phyloP scores from a whole-genome alignment of 2,113 vertebrate genomes.

The Casuarius casuarius region DNA sequence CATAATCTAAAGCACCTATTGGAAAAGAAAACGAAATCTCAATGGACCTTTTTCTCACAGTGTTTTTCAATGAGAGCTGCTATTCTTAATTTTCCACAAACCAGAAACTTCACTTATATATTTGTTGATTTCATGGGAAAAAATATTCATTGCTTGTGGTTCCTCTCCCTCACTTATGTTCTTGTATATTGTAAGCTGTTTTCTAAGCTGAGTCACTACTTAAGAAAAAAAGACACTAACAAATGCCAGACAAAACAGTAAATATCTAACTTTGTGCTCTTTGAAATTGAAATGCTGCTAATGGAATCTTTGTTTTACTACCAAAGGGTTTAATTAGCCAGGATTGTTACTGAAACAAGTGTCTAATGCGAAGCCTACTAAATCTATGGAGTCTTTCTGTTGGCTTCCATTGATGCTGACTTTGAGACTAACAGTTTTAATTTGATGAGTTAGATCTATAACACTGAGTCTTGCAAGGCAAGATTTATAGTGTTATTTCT shows the following conservation, averaged over 20 bases:
- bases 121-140: not conserved
- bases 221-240: slow-evolving; percentile 38
- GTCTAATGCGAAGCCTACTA: not conserved
- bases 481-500: not conserved
- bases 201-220: slow-evolving; percentile 24
- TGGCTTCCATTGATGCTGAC: not conserved
- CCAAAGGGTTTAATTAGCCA: slow-evolving; percentile 63
- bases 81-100: slow-evolving; percentile 7
- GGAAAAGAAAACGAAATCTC: not conserved
- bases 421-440: not conserved
- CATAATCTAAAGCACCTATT: not conserved
- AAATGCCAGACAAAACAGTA: slow-evolving; percentile 24
- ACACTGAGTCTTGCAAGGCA: not conserved
- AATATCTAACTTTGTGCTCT: slow-evolving; percentile 17
- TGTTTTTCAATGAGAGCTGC: not conserved
- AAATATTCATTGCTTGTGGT: not conserved
- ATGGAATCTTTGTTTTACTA: slow-evolving; percentile 34
- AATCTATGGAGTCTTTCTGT: not conserved
- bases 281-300: slow-evolving; percentile 40
- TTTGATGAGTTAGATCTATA: not conserved
- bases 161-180: not conserved
- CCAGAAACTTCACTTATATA: not conserved
- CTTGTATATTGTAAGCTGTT: not conserved
- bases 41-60: not conserved
- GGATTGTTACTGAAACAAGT: slow-evolving; percentile 31